Conservation (phyloP, 2,797 vertebrate species). For the Pipistrellus kuhlii region DNA sequence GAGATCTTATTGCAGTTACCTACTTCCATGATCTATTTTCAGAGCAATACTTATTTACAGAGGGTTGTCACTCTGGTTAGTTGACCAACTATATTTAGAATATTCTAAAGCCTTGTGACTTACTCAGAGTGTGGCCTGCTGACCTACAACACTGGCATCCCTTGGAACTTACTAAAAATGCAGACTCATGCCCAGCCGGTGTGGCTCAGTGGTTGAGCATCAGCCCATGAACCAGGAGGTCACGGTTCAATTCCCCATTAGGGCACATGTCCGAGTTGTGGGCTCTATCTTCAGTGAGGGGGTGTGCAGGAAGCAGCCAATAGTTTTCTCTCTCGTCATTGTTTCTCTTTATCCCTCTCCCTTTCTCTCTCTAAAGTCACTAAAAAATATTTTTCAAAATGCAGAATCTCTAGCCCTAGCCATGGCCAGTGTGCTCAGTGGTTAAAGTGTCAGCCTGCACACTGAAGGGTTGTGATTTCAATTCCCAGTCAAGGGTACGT, state of each 20-base stretch:
- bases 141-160: conserved; percentile 15
- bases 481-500: background rate
- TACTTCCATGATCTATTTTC: conserved; percentile 49
- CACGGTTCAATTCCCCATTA: too few species aligned
- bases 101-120: conserved; percentile 51
- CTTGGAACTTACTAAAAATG: conserved; percentile 1
- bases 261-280: too few species aligned
- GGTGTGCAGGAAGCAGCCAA: too few species aligned
- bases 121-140: conserved; percentile 13
- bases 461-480: background rate
- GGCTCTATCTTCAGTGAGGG: too few species aligned
- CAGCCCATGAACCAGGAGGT: too few species aligned
- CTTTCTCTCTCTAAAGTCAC: too few species aligned
- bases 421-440: too few species aligned
- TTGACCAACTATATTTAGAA: conserved; percentile 48
- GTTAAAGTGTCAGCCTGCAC: background rate
- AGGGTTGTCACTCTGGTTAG: conserved; percentile 22
- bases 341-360: too few species aligned
- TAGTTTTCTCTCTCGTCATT: too few species aligned
- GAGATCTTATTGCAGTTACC: conserved; percentile 43
- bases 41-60: conserved; percentile 53
- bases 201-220: too few species aligned
- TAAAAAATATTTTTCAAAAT: too few species aligned
- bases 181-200: background rate
- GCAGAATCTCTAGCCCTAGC: too few species aligned